Evolutionary conservation across 2,113 vertebrate genomes (phyloP), one percentile per base, ranked within the genome.

Genomic region (Amia ocellicauda): DNA sequence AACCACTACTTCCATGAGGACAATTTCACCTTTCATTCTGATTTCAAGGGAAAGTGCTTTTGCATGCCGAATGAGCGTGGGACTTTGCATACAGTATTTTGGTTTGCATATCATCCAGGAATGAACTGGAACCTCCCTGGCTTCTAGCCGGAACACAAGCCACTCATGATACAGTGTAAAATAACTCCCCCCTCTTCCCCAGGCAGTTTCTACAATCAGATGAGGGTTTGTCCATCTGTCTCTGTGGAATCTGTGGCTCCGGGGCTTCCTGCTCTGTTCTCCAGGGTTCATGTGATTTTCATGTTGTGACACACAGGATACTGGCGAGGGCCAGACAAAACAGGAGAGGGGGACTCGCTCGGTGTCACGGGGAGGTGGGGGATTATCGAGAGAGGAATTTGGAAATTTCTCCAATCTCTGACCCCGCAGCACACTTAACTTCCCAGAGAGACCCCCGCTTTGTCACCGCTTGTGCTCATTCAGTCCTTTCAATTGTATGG

Each of bases 221-320:
- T 13, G 1, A 23, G 51, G 23, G 26, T 54, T 13, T 27, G 23
- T 1, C 23, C 22, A 27, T 54, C 3, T 54, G 51, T 10, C 51
- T 28, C 52, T 29, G 10, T 55, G 26, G 52, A 55, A 55, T 29
- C 17, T 28, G 13, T 56, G 13, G 2, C 53, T 3, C 27, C 4
- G 27, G 53, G 53, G 26, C 27, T 31, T 56, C 53, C 53, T 29
- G 27, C 27, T 56, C 53, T 29, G 23, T 28, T 3, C 53, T 19
- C 53, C 17, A 23, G 53, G 53, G 53, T 56, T 56, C 26, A n/a
- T 56, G 14, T 56, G 53, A 28, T 31, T 26, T 23, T 56, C 16
- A 56, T 56, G 26, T 56, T 31, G 26, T 56, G 27, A 56, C 27
- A 56, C 26, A 26, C 53, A 27, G 53, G 53, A 28, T 17, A 16